These are phyloP conservation scores for Fissipunctia ypsillon DNA, from an alignment of 2,888 invertebrate genomes.

Conservation along the genomic window DNA sequence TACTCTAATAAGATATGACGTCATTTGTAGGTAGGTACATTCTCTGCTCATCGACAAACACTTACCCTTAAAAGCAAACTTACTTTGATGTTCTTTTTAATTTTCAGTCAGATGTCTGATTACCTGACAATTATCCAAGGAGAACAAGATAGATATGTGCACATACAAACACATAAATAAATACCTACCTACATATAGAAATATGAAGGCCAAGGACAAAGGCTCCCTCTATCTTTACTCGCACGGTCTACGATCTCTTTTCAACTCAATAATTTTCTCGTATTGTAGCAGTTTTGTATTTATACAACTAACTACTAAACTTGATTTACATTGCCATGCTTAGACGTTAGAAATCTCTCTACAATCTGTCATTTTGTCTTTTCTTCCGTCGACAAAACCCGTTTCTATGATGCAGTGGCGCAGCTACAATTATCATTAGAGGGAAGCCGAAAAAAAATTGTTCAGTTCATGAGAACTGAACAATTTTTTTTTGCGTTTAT, in stretches of 20 bases:
- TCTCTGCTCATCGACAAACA: constrained; percentile 13
- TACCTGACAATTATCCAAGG: background rate
- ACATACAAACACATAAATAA: background rate
- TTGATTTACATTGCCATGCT: too few species aligned
- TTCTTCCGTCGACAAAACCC: too few species aligned
- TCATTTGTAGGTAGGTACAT: constrained; percentile 36
- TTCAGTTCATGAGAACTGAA: too few species aligned
- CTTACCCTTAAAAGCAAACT: background rate
- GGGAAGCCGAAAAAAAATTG: too few species aligned
- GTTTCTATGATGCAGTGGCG: too few species aligned
- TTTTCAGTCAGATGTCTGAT: background rate
- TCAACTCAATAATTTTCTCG: background rate
- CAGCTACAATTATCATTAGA: too few species aligned
- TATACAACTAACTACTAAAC: background rate
- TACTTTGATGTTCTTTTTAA: background rate
- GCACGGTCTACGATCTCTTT: background rate
- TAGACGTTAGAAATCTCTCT: too few species aligned
- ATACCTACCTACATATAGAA: background rate
- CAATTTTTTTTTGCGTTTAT: too few species aligned
- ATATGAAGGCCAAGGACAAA: constrained; percentile 14
- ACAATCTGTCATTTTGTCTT: too few species aligned
- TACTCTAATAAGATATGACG: constrained; percentile 30
- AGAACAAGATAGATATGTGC: background rate
- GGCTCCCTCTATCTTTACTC: background rate
- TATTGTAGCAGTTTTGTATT: background rate